These are phyloP conservation scores for Hippoglossus hippoglossus DNA, from an alignment of 2,797 vertebrate genomes.

Conservation along the genomic window DNA sequence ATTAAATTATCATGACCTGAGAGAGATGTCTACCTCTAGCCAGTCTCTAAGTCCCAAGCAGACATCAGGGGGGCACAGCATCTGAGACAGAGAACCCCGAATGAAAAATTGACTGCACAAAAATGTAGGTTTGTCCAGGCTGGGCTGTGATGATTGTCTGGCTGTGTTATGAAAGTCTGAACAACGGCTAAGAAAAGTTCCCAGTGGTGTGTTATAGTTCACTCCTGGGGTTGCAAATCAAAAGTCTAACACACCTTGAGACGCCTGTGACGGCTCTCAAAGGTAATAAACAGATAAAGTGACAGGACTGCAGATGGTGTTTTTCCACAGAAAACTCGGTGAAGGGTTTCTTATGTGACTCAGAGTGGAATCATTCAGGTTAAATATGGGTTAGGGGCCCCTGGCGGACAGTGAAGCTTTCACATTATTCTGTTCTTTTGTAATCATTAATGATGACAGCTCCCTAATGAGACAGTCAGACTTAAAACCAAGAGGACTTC, in stretches of 20 bases:
- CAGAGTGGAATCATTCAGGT: slow-evolving; percentile 36
- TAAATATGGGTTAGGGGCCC: slow-evolving; percentile 48
- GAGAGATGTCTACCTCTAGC: slow-evolving; percentile 65
- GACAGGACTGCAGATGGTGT: slow-evolving; percentile 57
- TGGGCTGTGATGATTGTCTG: slow-evolving; percentile 39
- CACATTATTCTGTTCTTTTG: slow-evolving; percentile 45
- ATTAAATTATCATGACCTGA: slow-evolving; percentile 78
- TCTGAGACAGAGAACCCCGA: slow-evolving; percentile 33
- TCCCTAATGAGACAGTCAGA: slow-evolving; percentile 46
- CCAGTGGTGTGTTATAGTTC: slow-evolving; percentile 29
- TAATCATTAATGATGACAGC: slow-evolving; percentile 55
- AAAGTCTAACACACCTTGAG: slow-evolving; percentile 29
- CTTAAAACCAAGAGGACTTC: slow-evolving; percentile 35
- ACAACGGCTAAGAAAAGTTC: slow-evolving; percentile 38
- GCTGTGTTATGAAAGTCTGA: slow-evolving; percentile 46
- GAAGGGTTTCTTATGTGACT: slow-evolving; percentile 53
- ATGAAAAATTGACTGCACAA: slow-evolving; percentile 70
- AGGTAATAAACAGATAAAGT: slow-evolving; percentile 54
- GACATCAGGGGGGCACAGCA: slow-evolving; percentile 47
- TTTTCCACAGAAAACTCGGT: slow-evolving; percentile 31
- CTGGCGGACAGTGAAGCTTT: slow-evolving; percentile 20
- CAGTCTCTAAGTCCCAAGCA: slow-evolving; percentile 46
- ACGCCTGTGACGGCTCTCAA: slow-evolving; percentile 47
- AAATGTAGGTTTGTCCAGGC: slow-evolving; percentile 57
- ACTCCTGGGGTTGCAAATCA: slow-evolving; percentile 55